Evolutionary conservation across 2,113 vertebrate genomes (phyloP).

Genomic region (Lepidothrix coronata): DNA sequence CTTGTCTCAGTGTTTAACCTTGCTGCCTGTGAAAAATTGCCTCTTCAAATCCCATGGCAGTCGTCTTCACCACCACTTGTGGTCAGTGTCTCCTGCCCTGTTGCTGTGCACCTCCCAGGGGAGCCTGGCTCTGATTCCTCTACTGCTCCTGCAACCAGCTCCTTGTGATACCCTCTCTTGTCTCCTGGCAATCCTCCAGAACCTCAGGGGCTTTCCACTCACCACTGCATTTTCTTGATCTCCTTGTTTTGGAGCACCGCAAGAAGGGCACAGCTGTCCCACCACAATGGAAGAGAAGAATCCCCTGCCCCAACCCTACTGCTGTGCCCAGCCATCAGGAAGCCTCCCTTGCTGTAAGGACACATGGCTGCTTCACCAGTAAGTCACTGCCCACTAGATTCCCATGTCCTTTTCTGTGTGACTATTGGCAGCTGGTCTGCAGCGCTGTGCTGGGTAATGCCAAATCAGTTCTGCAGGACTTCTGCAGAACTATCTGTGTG

Average conservation of each 20-base stretch:
- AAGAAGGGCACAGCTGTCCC: background rate
- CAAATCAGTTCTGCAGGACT: background rate
- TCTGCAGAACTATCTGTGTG: background rate
- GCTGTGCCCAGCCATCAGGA: rapidly evolving
- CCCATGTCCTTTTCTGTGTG: rapidly evolving
- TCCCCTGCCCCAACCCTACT: rapidly evolving
- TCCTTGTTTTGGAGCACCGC: background rate
- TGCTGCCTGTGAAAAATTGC: background rate
- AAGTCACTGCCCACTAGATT: background rate
- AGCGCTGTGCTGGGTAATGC: rapidly evolving
- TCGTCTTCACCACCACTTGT: background rate
- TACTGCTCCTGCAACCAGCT: background rate
- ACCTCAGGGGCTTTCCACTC: background rate
- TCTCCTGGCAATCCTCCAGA: background rate
- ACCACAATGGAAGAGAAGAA: background rate
- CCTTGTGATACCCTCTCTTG: rapidly evolving
- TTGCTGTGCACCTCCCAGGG: background rate
- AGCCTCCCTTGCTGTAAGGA: background rate
- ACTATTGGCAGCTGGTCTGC: rapidly evolving
- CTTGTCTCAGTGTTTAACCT: background rate
- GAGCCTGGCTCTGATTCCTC: background rate
- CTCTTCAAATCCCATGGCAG: background rate
- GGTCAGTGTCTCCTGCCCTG: background rate
- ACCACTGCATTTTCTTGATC: background rate
- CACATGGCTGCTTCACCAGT: rapidly evolving